These are phyloP conservation scores for Pogonomyrmex barbatus DNA, from an alignment of 1,140 invertebrate genomes.

Conservation along the genomic window DNA sequence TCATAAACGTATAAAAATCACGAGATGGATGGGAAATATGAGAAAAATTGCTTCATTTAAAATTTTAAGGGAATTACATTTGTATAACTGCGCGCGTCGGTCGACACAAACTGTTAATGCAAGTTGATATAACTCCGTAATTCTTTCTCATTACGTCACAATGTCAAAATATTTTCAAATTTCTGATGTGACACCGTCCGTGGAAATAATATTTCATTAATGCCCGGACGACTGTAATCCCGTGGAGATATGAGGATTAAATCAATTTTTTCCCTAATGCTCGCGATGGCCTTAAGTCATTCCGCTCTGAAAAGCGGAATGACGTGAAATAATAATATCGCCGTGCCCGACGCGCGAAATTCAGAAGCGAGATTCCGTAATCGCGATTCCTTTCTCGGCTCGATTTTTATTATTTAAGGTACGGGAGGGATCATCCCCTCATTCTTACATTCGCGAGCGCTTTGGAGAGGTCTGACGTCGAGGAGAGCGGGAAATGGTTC, in stretches of 20 bases:
- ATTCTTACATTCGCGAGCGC: conserved; percentile 10
- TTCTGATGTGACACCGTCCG: neutral
- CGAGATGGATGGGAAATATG: neutral
- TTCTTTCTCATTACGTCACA: conserved; percentile 5
- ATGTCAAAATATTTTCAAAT: conserved; percentile 39
- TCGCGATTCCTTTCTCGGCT: neutral
- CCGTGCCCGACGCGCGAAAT: neutral
- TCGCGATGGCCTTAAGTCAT: neutral
- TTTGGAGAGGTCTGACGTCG: neutral
- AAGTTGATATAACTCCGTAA: neutral
- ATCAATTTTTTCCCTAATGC: neutral
- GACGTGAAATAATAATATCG: conserved; percentile 4
- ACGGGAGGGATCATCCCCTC: neutral
- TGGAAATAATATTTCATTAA: conserved; percentile 43
- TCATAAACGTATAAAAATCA: neutral
- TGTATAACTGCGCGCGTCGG: neutral
- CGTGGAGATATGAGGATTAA: conserved; percentile 5
- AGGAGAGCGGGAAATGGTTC: neutral
- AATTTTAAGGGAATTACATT: conserved; percentile 37
- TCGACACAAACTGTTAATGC: conserved; percentile 10
- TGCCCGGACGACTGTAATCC: neutral
- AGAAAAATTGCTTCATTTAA: neutral
- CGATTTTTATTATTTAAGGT: conserved; percentile 39
- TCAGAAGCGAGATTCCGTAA: neutral
- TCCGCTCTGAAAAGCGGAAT: neutral